Evolutionary conservation across 2,113 vertebrate genomes (phyloP).

Genomic region (Microcebus jonahi): DNA sequence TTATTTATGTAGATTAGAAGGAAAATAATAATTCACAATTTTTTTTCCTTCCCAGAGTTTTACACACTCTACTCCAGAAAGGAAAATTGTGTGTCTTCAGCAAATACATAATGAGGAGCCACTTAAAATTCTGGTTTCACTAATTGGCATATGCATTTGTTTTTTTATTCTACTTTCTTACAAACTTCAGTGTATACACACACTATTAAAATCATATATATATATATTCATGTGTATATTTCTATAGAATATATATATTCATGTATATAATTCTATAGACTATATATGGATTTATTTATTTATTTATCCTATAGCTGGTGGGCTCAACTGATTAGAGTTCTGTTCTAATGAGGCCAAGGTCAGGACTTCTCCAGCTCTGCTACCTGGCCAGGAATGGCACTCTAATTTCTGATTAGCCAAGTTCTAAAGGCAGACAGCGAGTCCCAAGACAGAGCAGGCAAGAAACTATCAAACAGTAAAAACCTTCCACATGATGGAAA

Average conservation of each 20-base stretch:
- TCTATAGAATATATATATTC: no score
- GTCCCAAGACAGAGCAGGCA: background rate
- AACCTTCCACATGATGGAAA: background rate
- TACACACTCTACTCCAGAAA: background rate
- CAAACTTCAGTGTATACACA: background rate
- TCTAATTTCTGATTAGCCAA: background rate
- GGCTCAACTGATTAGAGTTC: background rate
- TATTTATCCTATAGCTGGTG: background rate
- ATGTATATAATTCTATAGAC: background rate
- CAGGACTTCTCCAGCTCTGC: background rate
- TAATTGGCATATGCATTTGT: background rate
- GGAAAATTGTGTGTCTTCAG: conserved; percentile 27
- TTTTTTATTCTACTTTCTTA: background rate
- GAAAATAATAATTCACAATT: conserved; percentile 20
- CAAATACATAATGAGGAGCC: background rate
- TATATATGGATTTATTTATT: background rate
- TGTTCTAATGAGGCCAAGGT: background rate
- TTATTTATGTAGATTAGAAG: background rate
- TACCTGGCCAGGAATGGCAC: background rate
- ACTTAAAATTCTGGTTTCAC: background rate
- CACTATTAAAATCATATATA: background rate
- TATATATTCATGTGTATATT: background rate
- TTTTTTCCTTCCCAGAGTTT: conserved; percentile 22
- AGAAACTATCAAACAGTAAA: background rate
- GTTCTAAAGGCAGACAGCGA: background rate